These are phyloP conservation scores for Ciona savignyi DNA, from an alignment of 23 tunicate genomes.

Conservation along the genomic window DNA sequence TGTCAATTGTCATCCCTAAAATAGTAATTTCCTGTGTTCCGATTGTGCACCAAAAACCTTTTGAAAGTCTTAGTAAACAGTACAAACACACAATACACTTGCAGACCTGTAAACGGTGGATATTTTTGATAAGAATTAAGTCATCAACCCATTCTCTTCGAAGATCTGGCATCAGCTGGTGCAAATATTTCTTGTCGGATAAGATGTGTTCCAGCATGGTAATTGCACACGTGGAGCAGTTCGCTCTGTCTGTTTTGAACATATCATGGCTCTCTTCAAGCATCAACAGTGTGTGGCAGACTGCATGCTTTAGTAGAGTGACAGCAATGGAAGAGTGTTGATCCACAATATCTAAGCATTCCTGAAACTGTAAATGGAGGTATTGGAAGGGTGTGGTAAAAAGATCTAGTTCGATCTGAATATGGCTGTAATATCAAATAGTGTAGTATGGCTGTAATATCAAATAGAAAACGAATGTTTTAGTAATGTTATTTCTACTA, in stretches of 20 bases:
- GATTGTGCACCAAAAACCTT: no score
- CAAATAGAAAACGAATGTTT: no score
- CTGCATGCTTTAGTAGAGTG: constrained; percentile 15
- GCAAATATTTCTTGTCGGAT: not conserved
- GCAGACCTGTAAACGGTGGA: not conserved
- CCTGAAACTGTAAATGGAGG: constrained; percentile 15
- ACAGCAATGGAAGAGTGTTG: constrained; percentile 13
- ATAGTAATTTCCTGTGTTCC: no score
- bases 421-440: no score
- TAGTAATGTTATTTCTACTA: no score
- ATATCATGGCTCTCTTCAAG: constrained; percentile 20
- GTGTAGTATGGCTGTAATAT: no score
- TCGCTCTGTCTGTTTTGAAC: constrained; percentile 8
- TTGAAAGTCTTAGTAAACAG: no score
- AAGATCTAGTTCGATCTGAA: no score
- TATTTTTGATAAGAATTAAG: not conserved
- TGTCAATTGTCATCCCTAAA: no score
- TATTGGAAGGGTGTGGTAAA: not conserved
- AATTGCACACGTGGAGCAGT: constrained; percentile 30
- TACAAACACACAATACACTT: no score
- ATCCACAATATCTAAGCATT: constrained; percentile 37
- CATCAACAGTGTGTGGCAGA: not conserved
- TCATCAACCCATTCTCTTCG: constrained; percentile 20
- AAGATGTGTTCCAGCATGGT: constrained; percentile 55
- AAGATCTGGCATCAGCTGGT: not conserved